A percentile compares a stretch with the other conserved stretches of the same genome.
Conservation (phyloP, 2,797 vertebrate genomes). For the Tangara arthus region DNA sequence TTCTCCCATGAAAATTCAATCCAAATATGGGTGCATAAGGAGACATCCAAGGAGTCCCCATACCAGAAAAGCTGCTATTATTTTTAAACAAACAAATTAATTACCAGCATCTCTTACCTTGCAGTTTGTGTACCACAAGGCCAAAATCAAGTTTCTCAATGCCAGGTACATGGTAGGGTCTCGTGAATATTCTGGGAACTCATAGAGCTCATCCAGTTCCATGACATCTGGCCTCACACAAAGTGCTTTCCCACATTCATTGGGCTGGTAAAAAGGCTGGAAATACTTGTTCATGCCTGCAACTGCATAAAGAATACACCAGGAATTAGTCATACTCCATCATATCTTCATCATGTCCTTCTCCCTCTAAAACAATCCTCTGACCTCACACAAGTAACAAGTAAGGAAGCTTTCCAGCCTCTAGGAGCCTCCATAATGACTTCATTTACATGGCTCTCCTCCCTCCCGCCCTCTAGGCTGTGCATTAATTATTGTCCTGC, state of each 20-base stretch:
- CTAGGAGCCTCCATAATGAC: not conserved
- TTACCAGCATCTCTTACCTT: slow-evolving; percentile 77
- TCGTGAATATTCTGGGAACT: slow-evolving; percentile 96
- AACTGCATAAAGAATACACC: slow-evolving; percentile 59
- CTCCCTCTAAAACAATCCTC: not conserved
- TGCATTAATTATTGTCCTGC: not conserved
- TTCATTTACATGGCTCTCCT: not conserved
- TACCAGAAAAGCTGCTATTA: not conserved
- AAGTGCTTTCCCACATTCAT: slow-evolving; percentile 95
- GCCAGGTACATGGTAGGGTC: slow-evolving; percentile 98
- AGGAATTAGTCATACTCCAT: not conserved
- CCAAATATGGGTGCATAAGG: not conserved
- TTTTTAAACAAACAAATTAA: not conserved
- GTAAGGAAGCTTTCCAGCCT: not conserved
- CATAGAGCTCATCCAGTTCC: slow-evolving; percentile 97
- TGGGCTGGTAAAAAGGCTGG: slow-evolving; percentile 98
- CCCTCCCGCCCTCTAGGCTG: not conserved
- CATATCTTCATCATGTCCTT: fast-evolving
- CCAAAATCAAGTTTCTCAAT: slow-evolving; percentile 91
- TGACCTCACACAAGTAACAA: not conserved
- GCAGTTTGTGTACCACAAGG: slow-evolving; percentile 91
- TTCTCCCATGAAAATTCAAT: not conserved
- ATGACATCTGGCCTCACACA: slow-evolving; percentile 98
- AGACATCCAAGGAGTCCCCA: not conserved
- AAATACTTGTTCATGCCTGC: slow-evolving; percentile 92